These are phyloP conservation scores for Hymenopus coronatus DNA, from an alignment of 2,888 invertebrate species.

Conservation along the genomic window DNA sequence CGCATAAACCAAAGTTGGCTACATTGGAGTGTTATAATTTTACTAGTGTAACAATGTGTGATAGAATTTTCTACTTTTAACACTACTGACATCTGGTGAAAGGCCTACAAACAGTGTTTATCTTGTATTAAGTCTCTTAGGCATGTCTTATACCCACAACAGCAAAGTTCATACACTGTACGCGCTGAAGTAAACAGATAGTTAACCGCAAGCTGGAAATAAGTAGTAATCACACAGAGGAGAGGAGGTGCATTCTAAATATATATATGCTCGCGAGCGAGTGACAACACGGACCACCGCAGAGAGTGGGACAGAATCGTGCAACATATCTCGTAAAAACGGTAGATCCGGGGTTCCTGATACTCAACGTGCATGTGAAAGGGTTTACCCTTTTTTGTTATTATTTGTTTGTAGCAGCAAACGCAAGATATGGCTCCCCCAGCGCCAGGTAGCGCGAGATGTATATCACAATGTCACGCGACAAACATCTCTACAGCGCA, in stretches of 20 bases:
- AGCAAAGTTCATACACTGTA: too few species aligned
- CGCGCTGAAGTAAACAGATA: too few species aligned
- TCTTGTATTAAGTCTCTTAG: too few species aligned
- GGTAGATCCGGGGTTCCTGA: neutral
- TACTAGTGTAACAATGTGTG: too few species aligned
- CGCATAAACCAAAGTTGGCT: too few species aligned
- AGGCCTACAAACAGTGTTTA: too few species aligned
- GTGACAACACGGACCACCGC: neutral
- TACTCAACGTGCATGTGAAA: neutral
- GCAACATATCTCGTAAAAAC: neutral
- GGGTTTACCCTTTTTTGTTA: neutral
- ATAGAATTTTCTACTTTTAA: too few species aligned
- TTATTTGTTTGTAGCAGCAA: neutral
- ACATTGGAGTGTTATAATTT: too few species aligned
- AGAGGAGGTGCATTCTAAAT: neutral
- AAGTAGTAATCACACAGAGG: neutral
- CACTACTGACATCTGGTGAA: too few species aligned
- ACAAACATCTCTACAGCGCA: neutral
- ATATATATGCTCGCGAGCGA: neutral
- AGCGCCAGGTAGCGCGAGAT: neutral
- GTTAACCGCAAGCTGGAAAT: neutral
- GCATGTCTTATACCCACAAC: neutral
- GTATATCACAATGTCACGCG: constrained; percentile 13
- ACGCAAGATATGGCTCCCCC: neutral
- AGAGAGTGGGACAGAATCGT: neutral